A percentile compares a stretch with the other conserved stretches of the same genome.
phyloP scores from a whole-genome alignment of 2,797 vertebrate species.

The Eremophila alpestris region DNA sequence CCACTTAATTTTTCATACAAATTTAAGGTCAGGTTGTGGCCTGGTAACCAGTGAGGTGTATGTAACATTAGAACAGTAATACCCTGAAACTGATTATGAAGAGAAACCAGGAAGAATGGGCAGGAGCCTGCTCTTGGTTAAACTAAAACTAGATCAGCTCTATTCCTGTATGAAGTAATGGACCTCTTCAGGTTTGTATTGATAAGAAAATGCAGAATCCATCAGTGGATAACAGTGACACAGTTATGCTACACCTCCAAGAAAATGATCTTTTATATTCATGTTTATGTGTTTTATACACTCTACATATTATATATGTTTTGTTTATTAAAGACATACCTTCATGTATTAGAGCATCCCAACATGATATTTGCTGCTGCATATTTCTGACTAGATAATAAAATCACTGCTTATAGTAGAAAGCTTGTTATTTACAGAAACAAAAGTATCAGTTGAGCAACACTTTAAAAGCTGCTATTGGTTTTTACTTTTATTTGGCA shows the following conservation, averaged over 20 bases:
- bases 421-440: neutral
- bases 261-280: neutral
- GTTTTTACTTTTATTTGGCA: neutral
- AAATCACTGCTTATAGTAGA: neutral
- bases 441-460: neutral
- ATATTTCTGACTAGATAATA: neutral
- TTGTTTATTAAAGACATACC: neutral
- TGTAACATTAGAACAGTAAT: constrained; percentile 60
- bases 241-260: neutral
- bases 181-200: neutral
- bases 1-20: constrained; percentile 84
- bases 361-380: neutral
- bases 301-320: neutral
- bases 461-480: neutral
- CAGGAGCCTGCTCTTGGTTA: constrained; percentile 38
- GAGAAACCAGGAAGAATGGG: neutral
- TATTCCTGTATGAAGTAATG: neutral
- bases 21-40: constrained; percentile 75
- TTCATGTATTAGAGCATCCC: neutral
- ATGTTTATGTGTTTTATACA: neutral
- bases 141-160: neutral
- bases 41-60: constrained; percentile 57
- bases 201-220: neutral
- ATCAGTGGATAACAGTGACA: neutral
- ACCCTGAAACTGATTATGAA: constrained; percentile 42